Evolutionary conservation across 2,888 invertebrate genomes (phyloP).

Genomic region (Aspidiotus rigidus): DNA sequence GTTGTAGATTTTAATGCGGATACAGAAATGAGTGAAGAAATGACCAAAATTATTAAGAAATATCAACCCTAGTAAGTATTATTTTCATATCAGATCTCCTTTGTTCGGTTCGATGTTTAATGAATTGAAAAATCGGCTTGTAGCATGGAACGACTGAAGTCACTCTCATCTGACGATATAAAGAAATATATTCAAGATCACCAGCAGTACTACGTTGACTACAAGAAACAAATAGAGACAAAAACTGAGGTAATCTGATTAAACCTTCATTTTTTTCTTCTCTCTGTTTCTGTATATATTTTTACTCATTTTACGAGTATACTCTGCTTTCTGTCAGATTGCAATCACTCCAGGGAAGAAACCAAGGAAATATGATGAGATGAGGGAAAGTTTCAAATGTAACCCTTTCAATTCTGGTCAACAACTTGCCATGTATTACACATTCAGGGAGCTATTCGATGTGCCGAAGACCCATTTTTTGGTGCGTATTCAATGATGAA

Average conservation of each 20-base stretch:
- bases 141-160: slow-evolving; percentile 20
- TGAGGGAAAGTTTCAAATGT: slow-evolving; percentile 24
- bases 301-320: background rate
- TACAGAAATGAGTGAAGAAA: background rate
- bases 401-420: slow-evolving; percentile 27
- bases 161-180: slow-evolving; percentile 10
- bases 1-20: background rate
- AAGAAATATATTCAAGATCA: slow-evolving; percentile 16
- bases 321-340: background rate
- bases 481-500: background rate
- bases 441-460: slow-evolving; percentile 13
- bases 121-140: background rate
- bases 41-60: background rate
- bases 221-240: background rate
- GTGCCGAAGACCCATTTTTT: slow-evolving; percentile 18
- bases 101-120: background rate
- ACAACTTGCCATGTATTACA: slow-evolving; percentile 24
- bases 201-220: slow-evolving; percentile 18
- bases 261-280: background rate
- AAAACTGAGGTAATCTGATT: background rate
- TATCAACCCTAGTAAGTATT: background rate
- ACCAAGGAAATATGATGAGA: background rate
- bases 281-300: background rate
- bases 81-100: background rate
- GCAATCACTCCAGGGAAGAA: background rate